Base-by-base conservation (phyloP, 2,888 invertebrate species). In the Sphinx pinastri region DNA sequence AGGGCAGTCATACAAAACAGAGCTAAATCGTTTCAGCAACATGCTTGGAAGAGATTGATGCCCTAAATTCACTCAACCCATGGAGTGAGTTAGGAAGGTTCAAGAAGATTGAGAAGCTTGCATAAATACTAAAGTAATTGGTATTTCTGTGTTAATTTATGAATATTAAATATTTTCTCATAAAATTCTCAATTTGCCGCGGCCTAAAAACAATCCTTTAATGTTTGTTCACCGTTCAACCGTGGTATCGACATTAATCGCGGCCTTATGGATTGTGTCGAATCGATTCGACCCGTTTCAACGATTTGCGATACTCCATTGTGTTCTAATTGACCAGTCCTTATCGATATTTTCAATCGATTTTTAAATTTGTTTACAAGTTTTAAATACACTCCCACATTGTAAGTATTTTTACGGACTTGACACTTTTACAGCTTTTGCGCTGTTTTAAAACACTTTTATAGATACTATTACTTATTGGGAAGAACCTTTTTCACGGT, bases 271-370 rank as follows among this genome's bases (percentile, higher is more conserved):
- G 73, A 78, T 71, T 71, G 69, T 70, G 55, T 71, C 72, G 68
- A 80, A 81, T 80, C 70, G 71, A 79, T 81, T 81, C 57, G 72
- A 75, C 69, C 66, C 74, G 71, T 68, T 75, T 70, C 69, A 74
- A 74, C 73, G 75, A 75, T 75, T 76, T 71, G 70, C 73, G 72
- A 78, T 77, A 76, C 73, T 68, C 72, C 71, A 75, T 72, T 80
- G 79, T 79, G 57, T 47, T 77, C 74, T 77, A 79, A 80, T 77
- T 79, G 69, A 69, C 71, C 70, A 47, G 57, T 47, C 72, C 71
- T 83, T 82, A 76, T 77, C 76, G 76, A 77, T 82, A 71, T 75
- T 70, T 67, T 66, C 60, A 68, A 55, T 71, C 70, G 55, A 72
- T 74, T 72, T 63, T 67, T 49, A 66, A 19, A 25, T 10, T 54